These are phyloP conservation scores for Anguilla marmorata DNA, from an alignment of 2,797 vertebrate genomes.

Conservation along the genomic window DNA sequence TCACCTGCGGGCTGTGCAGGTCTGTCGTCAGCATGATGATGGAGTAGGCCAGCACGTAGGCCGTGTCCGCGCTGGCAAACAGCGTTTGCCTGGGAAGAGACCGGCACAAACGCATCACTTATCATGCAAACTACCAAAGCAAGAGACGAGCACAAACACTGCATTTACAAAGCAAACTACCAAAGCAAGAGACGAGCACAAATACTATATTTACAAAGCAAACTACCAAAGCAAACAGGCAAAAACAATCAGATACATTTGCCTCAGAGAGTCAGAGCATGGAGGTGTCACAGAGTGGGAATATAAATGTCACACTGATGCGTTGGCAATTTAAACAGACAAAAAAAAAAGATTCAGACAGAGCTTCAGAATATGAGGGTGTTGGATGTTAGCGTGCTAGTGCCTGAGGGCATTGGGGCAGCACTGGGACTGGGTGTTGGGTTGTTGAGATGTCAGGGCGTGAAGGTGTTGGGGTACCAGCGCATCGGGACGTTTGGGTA, in stretches of 20 bases:
- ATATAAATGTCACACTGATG: neutral
- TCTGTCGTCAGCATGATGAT: slow-evolving; percentile 99
- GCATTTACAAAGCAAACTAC: no score
- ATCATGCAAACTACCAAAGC: neutral
- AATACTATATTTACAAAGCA: no score
- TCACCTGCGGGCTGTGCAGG: slow-evolving; percentile 97
- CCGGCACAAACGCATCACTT: neutral
- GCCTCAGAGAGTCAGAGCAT: neutral
- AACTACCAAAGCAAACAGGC: neutral
- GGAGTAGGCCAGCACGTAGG: slow-evolving; percentile 97
- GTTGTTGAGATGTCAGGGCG: neutral
- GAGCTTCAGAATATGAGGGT: neutral
- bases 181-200: no score
- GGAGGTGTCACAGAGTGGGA: neutral
- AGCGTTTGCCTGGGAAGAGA: slow-evolving; percentile 85
- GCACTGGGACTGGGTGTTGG: neutral
- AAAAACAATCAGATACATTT: neutral
- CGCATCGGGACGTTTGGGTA: neutral
- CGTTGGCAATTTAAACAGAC: neutral
- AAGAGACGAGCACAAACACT: no score
- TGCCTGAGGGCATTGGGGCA: neutral
- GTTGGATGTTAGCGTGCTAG: neutral
- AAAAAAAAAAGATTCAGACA: neutral
- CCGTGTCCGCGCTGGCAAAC: slow-evolving; percentile 97
- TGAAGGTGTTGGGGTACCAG: no score